phyloP scores from a whole-genome alignment of 1,140 invertebrate genomes.

The Frieseomelitta varia region DNA sequence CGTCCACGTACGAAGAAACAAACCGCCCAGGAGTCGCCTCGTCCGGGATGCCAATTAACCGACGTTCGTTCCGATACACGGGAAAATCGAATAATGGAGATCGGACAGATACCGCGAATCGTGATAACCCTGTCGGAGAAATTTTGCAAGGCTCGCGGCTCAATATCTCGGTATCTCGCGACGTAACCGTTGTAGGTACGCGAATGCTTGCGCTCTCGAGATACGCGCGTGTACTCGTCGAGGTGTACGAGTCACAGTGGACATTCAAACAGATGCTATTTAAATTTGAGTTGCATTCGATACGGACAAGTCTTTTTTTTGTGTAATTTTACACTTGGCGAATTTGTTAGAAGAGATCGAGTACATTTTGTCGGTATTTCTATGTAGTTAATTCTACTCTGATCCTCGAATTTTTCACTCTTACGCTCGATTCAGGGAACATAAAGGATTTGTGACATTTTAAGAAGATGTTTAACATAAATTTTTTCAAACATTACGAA shows the following conservation, averaged over 20 bases:
- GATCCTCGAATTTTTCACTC: too few relatives aligned
- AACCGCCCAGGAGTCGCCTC: neutral
- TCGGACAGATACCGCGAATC: neutral
- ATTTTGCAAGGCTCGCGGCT: constrained; percentile 25
- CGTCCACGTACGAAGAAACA: neutral
- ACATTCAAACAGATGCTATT: constrained; percentile 5
- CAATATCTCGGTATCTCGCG: constrained; percentile 3
- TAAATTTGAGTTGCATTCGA: neutral
- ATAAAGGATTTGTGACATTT: too few relatives aligned
- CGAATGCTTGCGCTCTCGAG: neutral
- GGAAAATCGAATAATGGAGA: constrained; percentile 14
- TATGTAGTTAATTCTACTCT: too few relatives aligned
- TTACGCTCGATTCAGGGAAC: too few relatives aligned
- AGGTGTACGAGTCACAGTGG: constrained; percentile 6
- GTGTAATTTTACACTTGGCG: neutral
- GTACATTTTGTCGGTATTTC: too few relatives aligned
- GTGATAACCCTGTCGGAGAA: neutral
- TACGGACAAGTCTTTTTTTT: constrained; percentile 18
- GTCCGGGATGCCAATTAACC: constrained; percentile 4
- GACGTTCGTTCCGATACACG: neutral
- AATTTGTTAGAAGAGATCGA: too few relatives aligned
- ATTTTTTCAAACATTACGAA: too few relatives aligned
- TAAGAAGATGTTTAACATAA: too few relatives aligned
- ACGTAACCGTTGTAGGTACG: neutral
- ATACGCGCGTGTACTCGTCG: neutral